Evolutionary conservation across 2,113 vertebrate genomes (phyloP), one percentile per base, ranked within the genome.

Genomic region (Centropus bengalensis): DNA sequence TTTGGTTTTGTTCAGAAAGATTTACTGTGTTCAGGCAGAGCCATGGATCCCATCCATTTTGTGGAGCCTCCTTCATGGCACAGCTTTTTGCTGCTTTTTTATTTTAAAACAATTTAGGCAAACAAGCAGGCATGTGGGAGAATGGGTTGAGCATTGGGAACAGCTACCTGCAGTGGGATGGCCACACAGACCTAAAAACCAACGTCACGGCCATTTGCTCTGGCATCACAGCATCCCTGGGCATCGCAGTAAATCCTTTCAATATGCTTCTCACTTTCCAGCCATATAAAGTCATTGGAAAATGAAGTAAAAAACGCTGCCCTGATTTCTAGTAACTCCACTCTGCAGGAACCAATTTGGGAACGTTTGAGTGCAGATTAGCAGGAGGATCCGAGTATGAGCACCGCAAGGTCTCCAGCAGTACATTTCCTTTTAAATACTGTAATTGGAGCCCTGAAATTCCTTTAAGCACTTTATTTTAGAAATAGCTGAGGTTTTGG

Each of bases 391-490:
- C 59, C 6, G 52, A 88, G 91, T 74, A 82, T 2, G 55, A 81
- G 89, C 18, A 1, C 83, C 19, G 16, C 68, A 42, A 77, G 80
- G 80, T 81, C 77, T 93, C 58, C 91, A 69, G 67, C 86, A 96
- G 76, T 81, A 90, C 88, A 26, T 96, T 96, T 95, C 66, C 52
- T 85, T 96, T 95, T 96, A 95, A 92, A 91, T 90, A 58, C 63
- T 80, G 44, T 93, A 68, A 94, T 93, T 94, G 67, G 24, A 88
- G 71, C 40, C 52, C 79, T 95, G 92, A 80, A 85, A 96, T 96
- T 88, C 96, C 75, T 78, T 97, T 94, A 89, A 96, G 91, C 5
- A 28, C 75, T 78, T 93, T 82, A 80, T 93, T 93, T 95, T 94
- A 96, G 88, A 82, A 95, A 96, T 70, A 82, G 87, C 70, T 67